Conservation (phyloP, 2,113 vertebrate genomes). For the Rhodinocichla rosea region DNA sequence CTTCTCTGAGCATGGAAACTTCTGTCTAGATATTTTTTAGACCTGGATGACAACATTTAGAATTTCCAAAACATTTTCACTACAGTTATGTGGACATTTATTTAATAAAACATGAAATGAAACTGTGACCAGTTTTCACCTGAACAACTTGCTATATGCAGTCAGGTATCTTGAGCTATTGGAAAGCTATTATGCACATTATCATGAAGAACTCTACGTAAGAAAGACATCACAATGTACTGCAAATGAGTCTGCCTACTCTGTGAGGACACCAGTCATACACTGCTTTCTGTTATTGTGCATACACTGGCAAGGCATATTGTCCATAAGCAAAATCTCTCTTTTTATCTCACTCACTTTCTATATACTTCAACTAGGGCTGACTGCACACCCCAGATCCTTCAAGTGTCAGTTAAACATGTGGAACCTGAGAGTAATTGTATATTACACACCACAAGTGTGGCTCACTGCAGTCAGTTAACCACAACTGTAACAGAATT, state of each 20-base stretch:
- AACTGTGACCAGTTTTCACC: background rate
- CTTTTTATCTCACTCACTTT: background rate
- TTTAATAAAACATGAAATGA: background rate
- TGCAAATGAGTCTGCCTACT: background rate
- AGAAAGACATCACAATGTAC: background rate
- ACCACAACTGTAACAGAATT: background rate
- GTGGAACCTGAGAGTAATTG: background rate
- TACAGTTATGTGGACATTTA: background rate
- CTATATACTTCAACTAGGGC: background rate
- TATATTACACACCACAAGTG: no score
- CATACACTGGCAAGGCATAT: background rate
- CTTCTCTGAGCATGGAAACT: background rate
- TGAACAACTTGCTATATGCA: background rate
- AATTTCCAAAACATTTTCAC: background rate
- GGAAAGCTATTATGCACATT: background rate
- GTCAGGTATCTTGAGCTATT: background rate
- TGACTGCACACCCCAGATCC: background rate
- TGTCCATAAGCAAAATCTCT: background rate
- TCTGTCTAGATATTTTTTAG: background rate
- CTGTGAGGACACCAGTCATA: background rate
- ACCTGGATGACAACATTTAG: background rate
- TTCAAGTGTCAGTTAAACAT: background rate
- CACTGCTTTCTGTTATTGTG: background rate
- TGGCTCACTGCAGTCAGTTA: background rate
- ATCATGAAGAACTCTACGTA: background rate